Conservation (phyloP, 2,797 vertebrate genomes). For the Poeciliopsis infans region DNA sequence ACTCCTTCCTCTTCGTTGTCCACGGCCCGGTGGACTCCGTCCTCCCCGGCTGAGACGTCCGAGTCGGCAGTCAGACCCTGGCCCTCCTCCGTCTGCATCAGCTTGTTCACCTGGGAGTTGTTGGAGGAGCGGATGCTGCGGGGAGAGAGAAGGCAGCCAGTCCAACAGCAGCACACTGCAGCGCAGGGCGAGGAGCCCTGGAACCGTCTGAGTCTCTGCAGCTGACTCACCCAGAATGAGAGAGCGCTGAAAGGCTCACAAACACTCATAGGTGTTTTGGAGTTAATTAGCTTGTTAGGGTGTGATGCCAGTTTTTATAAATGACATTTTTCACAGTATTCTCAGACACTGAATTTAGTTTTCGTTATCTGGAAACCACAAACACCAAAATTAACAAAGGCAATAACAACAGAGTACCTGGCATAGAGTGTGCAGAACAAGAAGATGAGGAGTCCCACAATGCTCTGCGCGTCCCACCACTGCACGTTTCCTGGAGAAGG, state of each 20-base stretch:
- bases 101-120: constrained; percentile 89
- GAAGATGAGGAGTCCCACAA: constrained; percentile 89
- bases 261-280: no score
- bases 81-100: constrained; percentile 89
- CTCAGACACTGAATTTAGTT: no score
- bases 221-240: no score
- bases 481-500: constrained; percentile 33
- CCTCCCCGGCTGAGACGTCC: constrained; percentile 25
- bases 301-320: no score
- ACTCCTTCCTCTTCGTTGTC: constrained; percentile 90
- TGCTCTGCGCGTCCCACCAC: constrained; percentile 92
- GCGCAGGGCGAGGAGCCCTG: no score
- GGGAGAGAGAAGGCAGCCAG: background rate
- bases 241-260: no score
- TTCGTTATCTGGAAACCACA: no score
- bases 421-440: constrained; percentile 89
- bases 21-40: constrained; percentile 74
- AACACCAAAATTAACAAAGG: no score
- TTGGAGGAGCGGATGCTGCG: constrained; percentile 89
- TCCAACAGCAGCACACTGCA: background rate
- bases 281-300: no score
- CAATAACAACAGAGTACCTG: constrained; percentile 77
- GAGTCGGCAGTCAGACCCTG: constrained; percentile 29
- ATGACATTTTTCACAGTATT: no score
- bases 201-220: no score